Evolutionary conservation across 2,113 vertebrate species (phyloP).

Genomic region (Mugil cephalus): DNA sequence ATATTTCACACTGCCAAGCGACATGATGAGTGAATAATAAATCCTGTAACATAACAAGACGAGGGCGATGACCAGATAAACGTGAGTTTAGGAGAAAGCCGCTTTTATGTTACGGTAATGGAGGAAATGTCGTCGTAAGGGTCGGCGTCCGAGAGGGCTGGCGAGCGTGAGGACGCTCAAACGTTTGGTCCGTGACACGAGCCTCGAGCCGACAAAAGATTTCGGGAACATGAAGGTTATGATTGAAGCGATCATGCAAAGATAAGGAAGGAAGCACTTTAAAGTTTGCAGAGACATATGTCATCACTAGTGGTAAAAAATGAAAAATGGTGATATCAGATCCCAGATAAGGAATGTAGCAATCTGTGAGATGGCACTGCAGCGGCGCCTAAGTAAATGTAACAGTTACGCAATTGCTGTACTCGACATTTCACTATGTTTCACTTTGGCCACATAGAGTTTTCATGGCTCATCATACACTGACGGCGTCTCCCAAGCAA

Average conservation of each 20-base stretch:
- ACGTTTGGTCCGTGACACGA: constrained; percentile 6
- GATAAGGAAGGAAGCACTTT: constrained; percentile 39
- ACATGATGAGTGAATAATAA: constrained; percentile 71
- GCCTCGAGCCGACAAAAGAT: constrained; percentile 24
- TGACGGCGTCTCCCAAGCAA: too few species aligned
- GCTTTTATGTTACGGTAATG: constrained; percentile 57
- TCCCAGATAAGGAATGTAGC: constrained; percentile 29
- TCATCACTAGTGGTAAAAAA: constrained; percentile 33
- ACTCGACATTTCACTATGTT: too few species aligned
- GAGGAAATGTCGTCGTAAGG: background rate
- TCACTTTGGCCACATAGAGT: too few species aligned
- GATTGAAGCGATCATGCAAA: constrained; percentile 24
- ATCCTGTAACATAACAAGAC: constrained; percentile 62
- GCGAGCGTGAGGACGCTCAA: constrained; percentile 1
- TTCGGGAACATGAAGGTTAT: constrained; percentile 16
- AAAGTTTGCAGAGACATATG: constrained; percentile 16
- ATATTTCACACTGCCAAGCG: constrained; percentile 62
- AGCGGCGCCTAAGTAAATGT: background rate
- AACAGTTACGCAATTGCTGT: background rate
- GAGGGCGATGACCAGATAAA: constrained; percentile 65
- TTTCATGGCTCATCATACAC: too few species aligned
- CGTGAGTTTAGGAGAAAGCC: constrained; percentile 49
- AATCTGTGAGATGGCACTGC: constrained; percentile 38
- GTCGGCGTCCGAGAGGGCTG: background rate
- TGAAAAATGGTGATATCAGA: constrained; percentile 35